Base-by-base conservation (phyloP, 2,888 invertebrate species). In the Congeria kusceri region DNA sequence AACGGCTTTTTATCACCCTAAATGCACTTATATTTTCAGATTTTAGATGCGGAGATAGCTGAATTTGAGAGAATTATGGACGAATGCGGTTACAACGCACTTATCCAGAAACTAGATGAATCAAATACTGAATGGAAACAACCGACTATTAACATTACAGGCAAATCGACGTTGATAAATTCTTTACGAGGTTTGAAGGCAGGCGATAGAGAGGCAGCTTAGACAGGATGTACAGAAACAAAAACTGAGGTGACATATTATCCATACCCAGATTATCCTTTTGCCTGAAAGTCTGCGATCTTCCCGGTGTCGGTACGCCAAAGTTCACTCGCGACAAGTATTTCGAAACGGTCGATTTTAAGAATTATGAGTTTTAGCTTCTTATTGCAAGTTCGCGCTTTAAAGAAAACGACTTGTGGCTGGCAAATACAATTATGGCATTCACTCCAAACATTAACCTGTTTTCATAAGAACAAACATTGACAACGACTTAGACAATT, bases 361-460 rank as follows among this genome's bases (percentile, higher is more conserved):
- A 28, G 20, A 11, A 29, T n/a, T 58, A 27, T 58, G 58, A 58
- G 13, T 58, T 58, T 58, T 5, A 27, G n/a, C 27, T 58, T 2
- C 58, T 58, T 47, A 7, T 64, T 13, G 46, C 64, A n/a, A 25
- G 15, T 47, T 25, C 32, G 13, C 5, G 46, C 5, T 64, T 64
- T 15, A 64, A n/a, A n/a, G 46, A 46, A 28, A 46, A 64, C 27
- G 64, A 64, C n/a, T 13, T 46, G 15, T 64, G 64, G 64, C 64
- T 64, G 18, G 47, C 47, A 5, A 39, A 25, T 47, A 27, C 46
- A 64, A 64, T 64, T n/a, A 9, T 39, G 46, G 20, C 4, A 27
- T 53, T 18, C 1, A 53, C 20, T 11, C 23, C 5, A 28, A 44
- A 44, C 20, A 47, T 39, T 13, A 64, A 28, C 5, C 47, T 64